phyloP scores from a whole-genome alignment of 1,140 invertebrate species.

The Drosophila arizonae region DNA sequence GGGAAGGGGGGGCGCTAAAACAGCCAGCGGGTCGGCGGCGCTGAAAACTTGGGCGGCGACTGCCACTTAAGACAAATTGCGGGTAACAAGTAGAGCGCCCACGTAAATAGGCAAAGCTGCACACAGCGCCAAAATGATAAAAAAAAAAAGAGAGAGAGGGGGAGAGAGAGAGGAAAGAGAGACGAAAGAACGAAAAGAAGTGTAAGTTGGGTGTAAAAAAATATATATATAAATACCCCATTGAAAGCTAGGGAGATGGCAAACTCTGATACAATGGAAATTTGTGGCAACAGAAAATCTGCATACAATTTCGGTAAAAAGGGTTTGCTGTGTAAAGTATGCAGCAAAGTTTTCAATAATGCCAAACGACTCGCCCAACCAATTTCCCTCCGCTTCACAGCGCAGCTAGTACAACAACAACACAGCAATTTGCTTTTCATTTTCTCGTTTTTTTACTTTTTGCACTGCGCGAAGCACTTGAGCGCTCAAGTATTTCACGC shows the following conservation, averaged over 20 bases:
- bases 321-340: slow-evolving; percentile 50
- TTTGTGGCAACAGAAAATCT: slow-evolving; percentile 57
- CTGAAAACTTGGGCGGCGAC: slow-evolving; percentile 33
- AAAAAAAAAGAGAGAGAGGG: slow-evolving; percentile 19
- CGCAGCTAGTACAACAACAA: background rate
- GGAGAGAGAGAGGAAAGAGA: slow-evolving; percentile 9
- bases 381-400: background rate
- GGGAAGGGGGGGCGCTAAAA: slow-evolving; percentile 4
- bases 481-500: slow-evolving; percentile 70
- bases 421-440: slow-evolving; percentile 14
- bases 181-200: slow-evolving; percentile 16
- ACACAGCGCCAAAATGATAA: slow-evolving; percentile 1
- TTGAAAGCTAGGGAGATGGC: slow-evolving; percentile 30
- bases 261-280: slow-evolving; percentile 64
- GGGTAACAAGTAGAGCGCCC: slow-evolving; percentile 62
- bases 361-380: background rate
- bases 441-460: slow-evolving; percentile 1
- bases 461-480: slow-evolving; percentile 41
- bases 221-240: slow-evolving; percentile 53
- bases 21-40: slow-evolving; percentile 6
- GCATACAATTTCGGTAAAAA: slow-evolving; percentile 51
- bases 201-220: slow-evolving; percentile 33
- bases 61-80: slow-evolving; percentile 82
- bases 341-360: slow-evolving; percentile 55
- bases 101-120: slow-evolving; percentile 56